phyloP scores from a whole-genome alignment of 2,888 invertebrate species.

The Drosophila picticornis region DNA sequence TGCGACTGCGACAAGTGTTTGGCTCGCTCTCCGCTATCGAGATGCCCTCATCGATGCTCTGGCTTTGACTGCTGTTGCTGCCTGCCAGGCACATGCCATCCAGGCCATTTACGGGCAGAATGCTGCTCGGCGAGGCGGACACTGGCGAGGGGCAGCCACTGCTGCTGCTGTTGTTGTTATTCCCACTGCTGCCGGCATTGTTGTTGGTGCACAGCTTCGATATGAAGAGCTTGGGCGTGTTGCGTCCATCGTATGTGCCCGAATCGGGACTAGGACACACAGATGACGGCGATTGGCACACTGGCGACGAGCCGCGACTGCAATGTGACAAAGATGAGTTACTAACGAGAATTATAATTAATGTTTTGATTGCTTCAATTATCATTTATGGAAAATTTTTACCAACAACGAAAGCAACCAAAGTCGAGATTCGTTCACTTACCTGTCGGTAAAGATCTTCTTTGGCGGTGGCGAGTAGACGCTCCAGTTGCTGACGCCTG shows the following conservation, averaged over 20 bases:
- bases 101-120: slow-evolving; percentile 41
- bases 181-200: slow-evolving; percentile 57
- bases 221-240: slow-evolving; percentile 85
- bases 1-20: slow-evolving; percentile 63
- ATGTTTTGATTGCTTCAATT: background rate
- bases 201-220: slow-evolving; percentile 84
- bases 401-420: background rate
- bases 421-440: slow-evolving; percentile 12
- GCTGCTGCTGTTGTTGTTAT: slow-evolving; percentile 69
- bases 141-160: slow-evolving; percentile 84
- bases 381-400: background rate
- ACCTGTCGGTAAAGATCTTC: slow-evolving; percentile 85
- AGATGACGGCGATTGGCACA: slow-evolving; percentile 85
- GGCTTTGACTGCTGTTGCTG: slow-evolving; percentile 82
- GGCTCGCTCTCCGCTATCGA: slow-evolving; percentile 77
- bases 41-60: slow-evolving; percentile 80
- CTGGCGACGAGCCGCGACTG: slow-evolving; percentile 85
- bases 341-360: background rate
- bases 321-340: slow-evolving; percentile 26
- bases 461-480: slow-evolving; percentile 85
- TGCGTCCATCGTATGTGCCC: slow-evolving; percentile 85
- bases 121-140: slow-evolving; percentile 81
- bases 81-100: slow-evolving; percentile 65
- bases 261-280: slow-evolving; percentile 85
- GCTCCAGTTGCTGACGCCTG: slow-evolving; percentile 81